Evolutionary conservation across 2,113 vertebrate species (phyloP), one percentile per base, ranked within the genome.

Genomic region (Spea multiplicata): DNA sequence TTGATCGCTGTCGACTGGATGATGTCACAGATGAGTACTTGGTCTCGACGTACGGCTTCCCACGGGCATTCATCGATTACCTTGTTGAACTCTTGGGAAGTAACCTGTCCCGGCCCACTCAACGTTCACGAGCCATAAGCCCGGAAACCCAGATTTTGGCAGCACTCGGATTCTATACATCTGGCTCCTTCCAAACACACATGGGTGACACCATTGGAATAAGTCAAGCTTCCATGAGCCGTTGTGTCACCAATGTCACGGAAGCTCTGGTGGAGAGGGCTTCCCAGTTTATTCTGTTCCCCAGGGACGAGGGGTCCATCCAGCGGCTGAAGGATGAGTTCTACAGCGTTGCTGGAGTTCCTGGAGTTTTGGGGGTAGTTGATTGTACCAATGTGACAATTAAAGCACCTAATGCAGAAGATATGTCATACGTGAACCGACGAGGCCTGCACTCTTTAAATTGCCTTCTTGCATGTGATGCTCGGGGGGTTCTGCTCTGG

Each of bases 181-280:
- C 96, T 0, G 97, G 97, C 2, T 98, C 95, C 1, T 99, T 97
- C 84, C 97, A 99, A 91, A 98, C 96, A 3, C 94, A 94, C 4
- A 97, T 99, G 95, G 97, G 96, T 48, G 96, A 98, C 44, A 94
- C 95, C 12, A 97, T 99, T 4, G 97, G 97, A 62, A 99, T 99
- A 83, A 98, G 96, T 76, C 97, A 99, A 86, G 96, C 97, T 3
- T 99, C 97, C 9, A 98, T 98, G 96, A 98, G 96, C 30, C 94
- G 97, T 74, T 99, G 97, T 4, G 97, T 99, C 81, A 92, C 96
- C 73, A 96, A 97, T 1, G 96, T 99, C 80, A 99, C 97, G 0
- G 96, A 92, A 83, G 96, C 95, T 0, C 83, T 99, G 82, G 95
- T 97, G 78, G 95, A 97, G 84, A 96, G 96, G 84, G 94, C 94